Base-by-base conservation (phyloP, 2,113 vertebrate species). In the Dipodomys spectabilis region DNA sequence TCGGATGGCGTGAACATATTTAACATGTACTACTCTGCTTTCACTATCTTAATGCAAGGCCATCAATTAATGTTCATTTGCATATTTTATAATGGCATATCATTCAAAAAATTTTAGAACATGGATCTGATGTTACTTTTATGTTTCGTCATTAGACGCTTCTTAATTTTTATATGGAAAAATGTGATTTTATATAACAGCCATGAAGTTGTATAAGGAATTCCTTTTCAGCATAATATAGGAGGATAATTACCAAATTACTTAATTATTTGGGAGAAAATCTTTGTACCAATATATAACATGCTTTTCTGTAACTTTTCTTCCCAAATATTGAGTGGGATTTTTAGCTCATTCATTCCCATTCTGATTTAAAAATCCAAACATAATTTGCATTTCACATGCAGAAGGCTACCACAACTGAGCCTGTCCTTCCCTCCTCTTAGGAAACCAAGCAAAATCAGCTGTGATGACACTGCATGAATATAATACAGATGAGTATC, bases 121-220 rank as follows among this genome's bases (percentile, higher is more conserved):
- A 96, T 85, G 95, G 86, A 95, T 94, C 62, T 95, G 74, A 94
- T 94, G 95, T 96, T 93, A 94, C 86, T 94, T 95, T 30, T 85
- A 84, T 89, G 96, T 94, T 98, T 98, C 95, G 94, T 92, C 81
- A 78, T 94, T 94, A 95, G 95, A 91, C 96, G 85, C 39, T 95
- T 97, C 94, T 97, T 94, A 90, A 92, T 86, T 96, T 97, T 98
- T 97, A 98, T 95, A 98, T 90, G 94, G 97, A 98, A 49, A 98
- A 98, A 97, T 95, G 95, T 97, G 97, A 97, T 97, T 97, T 98
- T 97, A 97, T 89, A 95, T 92, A 87, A 2, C 93, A 98, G 92
- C 92, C 97, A 97, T 92, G 95, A 97, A 98, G 75, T 97, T 79
- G 95, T 97, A 97, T 96, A 95, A 96, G 95, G 74, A 97, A n/a